A percentile compares a stretch with the other conserved stretches of the same genome.
Conservation (phyloP, 2,113 vertebrate genomes). For the Rhineura floridana region DNA sequence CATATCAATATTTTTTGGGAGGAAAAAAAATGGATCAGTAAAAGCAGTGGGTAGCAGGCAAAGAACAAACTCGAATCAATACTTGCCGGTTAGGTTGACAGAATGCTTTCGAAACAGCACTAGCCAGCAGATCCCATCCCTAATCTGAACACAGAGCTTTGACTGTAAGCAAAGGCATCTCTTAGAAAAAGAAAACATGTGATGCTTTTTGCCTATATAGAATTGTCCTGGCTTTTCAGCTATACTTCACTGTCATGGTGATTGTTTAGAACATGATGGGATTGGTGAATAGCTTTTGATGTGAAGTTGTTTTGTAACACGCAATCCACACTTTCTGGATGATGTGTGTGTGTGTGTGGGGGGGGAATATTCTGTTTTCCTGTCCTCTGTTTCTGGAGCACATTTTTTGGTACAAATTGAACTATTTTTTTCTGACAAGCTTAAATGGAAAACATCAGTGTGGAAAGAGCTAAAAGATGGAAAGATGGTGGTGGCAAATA, state of each 20-base stretch:
- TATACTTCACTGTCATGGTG: neutral
- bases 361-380: neutral
- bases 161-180: neutral
- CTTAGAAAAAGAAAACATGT: neutral
- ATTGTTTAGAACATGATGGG: conserved; percentile 8
- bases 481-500: neutral
- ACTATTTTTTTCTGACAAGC: neutral
- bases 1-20: too few species aligned
- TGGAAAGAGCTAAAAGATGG: neutral
- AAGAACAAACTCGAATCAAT: too few species aligned
- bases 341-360: neutral
- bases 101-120: too few species aligned
- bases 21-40: too few species aligned
- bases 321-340: neutral
- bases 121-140: too few species aligned
- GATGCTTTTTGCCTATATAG: neutral
- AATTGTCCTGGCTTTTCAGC: conserved; percentile 3
- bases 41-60: too few species aligned
- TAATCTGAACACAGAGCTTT: rapidly evolving
- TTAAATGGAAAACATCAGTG: neutral
- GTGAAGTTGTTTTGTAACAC: neutral
- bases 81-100: too few species aligned
- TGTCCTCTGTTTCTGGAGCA: neutral
- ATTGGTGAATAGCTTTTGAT: neutral
- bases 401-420: neutral